Evolutionary conservation across 2,888 invertebrate species (phyloP), one percentile per base, ranked within the genome.

Genomic region (Brassicogethes aeneus): DNA sequence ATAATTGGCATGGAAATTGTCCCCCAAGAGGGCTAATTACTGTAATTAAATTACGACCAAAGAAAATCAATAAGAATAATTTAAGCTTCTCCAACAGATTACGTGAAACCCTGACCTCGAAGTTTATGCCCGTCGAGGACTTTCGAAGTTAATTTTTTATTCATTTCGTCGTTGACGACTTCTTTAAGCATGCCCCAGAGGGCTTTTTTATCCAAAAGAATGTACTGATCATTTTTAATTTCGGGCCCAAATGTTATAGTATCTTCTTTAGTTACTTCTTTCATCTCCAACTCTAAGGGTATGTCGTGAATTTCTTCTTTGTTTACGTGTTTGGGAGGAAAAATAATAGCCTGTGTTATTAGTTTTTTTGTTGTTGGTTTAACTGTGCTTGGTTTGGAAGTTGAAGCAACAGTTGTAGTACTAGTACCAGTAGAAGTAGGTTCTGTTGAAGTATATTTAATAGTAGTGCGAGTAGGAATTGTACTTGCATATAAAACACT

Each of bases 121-220:
- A 56, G 35, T 36, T 53, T 50, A 35, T 52, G 44, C 5, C 46
- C 52, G 29, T 51, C 48, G 8, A 43, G 34, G 7, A 52, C 43
- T 39, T 53, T 55, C n/a, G 50, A 43, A 15, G 35, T 45, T 3
- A 39, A 36, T 37, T 55, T 50, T 31, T 44, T 52, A 35, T 50
- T 55, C 3, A 52, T 44, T 16, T 57, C 52, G 36, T 66, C 63
- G 42, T 64, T 60, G 3, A 68, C 68, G 2, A 66, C 75, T 63
- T 79, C 79, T 57, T 76, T 75, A 12, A 79, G 61, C 54, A 79
- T 67, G 39, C 76, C 76, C 79, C 79, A 79, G 34, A 79, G 61
- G 43, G 72, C 72, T 46, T 77, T 76, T 55, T 76, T 76, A 52
- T 79, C 74, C 39, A 78, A 58, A 41, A 79, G 70, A 47, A 77